Evolutionary conservation across 2,797 vertebrate species (phyloP), one percentile per base, ranked within the genome.

Genomic region (Phoxinus dragarum): DNA sequence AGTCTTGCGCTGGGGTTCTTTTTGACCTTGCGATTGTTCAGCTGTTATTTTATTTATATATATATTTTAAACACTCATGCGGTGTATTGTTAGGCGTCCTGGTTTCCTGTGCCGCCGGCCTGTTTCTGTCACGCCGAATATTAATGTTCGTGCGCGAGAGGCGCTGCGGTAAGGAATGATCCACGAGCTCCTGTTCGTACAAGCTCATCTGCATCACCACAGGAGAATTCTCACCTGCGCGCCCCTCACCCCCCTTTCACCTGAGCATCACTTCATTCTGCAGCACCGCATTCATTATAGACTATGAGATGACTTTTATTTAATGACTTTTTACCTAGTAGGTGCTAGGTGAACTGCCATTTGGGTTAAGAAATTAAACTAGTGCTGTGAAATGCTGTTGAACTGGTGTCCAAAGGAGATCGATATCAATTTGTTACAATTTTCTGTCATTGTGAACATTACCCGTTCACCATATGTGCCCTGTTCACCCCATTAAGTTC

Each of bases 41-140:
- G 82, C 87, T 76, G 81, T 68, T 68, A 27, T 67, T 83, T 67
- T 82, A 79, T 82, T 75, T 84, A 74, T 54, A 80, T 79, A 73
- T 49, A 31, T 83, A n/a, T 83, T 42, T 86, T 75, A 42, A 80
- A n/a, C 21, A 56, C 64, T 76, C 68, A 6, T 38, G 40, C 19
- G 16, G 52, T 31, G 49, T 80, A 83, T 88, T 88, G 82, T 80
- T 79, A 56, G 78, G 86, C 80, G 82, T 71, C 83, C 79, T 75
- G 84, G 77, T 85, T 86, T 82, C 42, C 80, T 67, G 54, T 67
- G 85, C 81, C 79, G 78, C 80, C 85, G 81, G 82, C 88, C 90
- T 74, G 84, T 89, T 89, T 90, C 88, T 90, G 89, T 90, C 91
- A 91, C 52, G 49, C 67, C 66, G 86, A 89, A 89, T 90, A 91